Base-by-base conservation (phyloP, 2,797 vertebrate genomes). In the Anguilla pacifica region DNA sequence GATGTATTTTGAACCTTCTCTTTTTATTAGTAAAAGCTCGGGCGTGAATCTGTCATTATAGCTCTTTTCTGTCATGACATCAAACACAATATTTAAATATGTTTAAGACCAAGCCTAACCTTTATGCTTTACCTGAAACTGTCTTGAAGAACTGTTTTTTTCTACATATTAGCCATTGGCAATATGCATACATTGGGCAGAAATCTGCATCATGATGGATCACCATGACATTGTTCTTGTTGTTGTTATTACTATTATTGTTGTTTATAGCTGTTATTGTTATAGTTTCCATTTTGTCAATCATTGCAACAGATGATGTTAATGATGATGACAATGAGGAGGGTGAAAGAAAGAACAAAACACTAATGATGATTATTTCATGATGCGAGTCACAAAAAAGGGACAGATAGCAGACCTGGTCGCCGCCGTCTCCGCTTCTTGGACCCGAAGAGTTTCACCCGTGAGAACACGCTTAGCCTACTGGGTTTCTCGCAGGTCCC, bases 401-500 rank as follows among this genome's bases (percentile, higher is more conserved):
- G 84, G 55, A 57, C 64, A 87, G 84, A 88, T 31, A 87, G 83
- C 86, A 96, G 94, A 99, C 98, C 98, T 99, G 98, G 97, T 94
- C 97, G 97, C 94, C 98, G 95, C 87, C 96, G 96, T 91, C 95
- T 95, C 94, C 98, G 95, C 93, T 98, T 97, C 94, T 99, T 99
- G 91, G 98, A 98, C 90, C 98, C 97, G 92, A 99, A 99, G 94
- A 99, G 95, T 96, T 98, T 98, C 95, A 99, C 98, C 74, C 98
- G 96, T 90, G 98, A 99, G 96, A 99, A 99, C 87, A 99, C 97
- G 91, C 97, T 99, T 91, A 99, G 96, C 93, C 97, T 98, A 95
- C 98, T 99, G 84, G 95, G 94, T 94, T 98, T 99, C 91, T 99
- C 98, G 94, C 97, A 98, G 91, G 96, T 94, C 86, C 97, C 97